Evolutionary conservation across 1,140 invertebrate genomes (phyloP), one percentile per base, ranked within the genome.

Genomic region (Brachionus calyciflorus): DNA sequence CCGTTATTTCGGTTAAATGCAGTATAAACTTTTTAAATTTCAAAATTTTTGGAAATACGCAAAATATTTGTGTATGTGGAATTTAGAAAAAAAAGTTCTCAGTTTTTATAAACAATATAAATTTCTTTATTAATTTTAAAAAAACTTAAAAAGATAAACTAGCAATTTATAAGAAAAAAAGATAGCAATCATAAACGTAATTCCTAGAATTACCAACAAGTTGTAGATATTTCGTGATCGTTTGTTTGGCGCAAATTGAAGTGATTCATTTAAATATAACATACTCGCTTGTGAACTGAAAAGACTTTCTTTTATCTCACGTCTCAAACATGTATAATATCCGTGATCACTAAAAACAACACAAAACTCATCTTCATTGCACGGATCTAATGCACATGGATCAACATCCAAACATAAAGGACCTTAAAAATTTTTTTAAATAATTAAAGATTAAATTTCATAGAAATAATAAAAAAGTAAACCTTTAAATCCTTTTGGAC

Each of bases 401-500:
- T 60, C 55, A 9, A 60, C 28, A n/a, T 37, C 30, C 30, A 60
- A 37, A 33, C 55, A 60, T 33, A 60, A 30, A 33, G 17, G 55
- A 5, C 55, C 55, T 55, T 55, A 26, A 55, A 55, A 12, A 1
- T 24, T 21, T 51, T 51, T 51, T 24, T 6, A 3, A 0, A 21
- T n/a, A 19, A 21, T 21, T 21, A n/a, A 14, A 44, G 41, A 44
- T 44, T 44, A 2, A 2, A 5, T 44, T 55, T 55, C 14, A 2
- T n/a, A 14, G 7, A 55, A 28, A 28, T 30, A 24, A 53, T 24
- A 12, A 5, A 24, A 26, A 53, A 24, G 10, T 24, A 53, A 37
- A 60, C 55, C 55, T 17, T 37, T 60, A 19, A 60, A 60, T 17
- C 55, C 55, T 60, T 60, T 60, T 0, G 26, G 55, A 60, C 55